A percentile compares a stretch with the other conserved stretches of the same genome.
phyloP scores from a whole-genome alignment of 92 coral and sea anemone species.

The Zoanthus sansibaricus region DNA sequence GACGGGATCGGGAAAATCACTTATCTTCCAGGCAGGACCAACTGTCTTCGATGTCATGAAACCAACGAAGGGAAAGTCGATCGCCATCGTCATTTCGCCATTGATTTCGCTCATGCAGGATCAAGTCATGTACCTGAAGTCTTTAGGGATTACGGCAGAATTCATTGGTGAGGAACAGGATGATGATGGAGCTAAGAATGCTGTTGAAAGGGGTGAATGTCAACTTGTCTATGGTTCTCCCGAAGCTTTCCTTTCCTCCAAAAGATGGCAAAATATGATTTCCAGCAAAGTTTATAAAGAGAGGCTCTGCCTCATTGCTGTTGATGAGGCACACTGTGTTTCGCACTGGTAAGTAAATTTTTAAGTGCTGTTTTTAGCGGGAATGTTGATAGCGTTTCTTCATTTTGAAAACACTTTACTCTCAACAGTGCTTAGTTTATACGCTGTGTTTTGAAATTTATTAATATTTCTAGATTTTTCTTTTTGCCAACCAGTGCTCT shows the following conservation, averaged over 20 bases:
- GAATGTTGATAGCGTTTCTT: constrained; percentile 10
- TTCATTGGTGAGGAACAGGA: constrained; percentile 58
- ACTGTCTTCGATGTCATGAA: constrained; percentile 34
- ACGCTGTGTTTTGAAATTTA: constrained; percentile 13
- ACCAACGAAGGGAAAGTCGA: constrained; percentile 48
- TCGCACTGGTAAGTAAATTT: constrained; percentile 35
- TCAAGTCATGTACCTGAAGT: constrained; percentile 46
- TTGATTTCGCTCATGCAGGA: constrained; percentile 58
- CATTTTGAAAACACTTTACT: constrained; percentile 14
- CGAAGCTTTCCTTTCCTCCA: constrained; percentile 40
- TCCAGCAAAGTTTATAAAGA: constrained; percentile 28
- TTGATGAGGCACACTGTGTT: constrained; percentile 50
- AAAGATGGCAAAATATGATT: constrained; percentile 46
- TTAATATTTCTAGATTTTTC: not conserved
- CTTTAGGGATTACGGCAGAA: constrained; percentile 39
- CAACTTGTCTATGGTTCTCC: constrained; percentile 51
- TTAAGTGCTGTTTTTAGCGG: constrained; percentile 20
- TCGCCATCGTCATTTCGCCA: constrained; percentile 45
- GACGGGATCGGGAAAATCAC: constrained; percentile 21
- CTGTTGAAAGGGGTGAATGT: constrained; percentile 49
- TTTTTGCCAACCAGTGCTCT: constrained; percentile 17
- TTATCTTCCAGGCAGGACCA: constrained; percentile 40
- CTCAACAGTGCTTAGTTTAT: constrained; percentile 20
- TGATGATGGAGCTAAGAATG: constrained; percentile 39
- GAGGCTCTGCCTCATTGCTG: constrained; percentile 47